A percentile compares a stretch with the other conserved stretches of the same genome.
Conservation (phyloP, 2,113 vertebrate species). For the Istiophorus platypterus region DNA sequence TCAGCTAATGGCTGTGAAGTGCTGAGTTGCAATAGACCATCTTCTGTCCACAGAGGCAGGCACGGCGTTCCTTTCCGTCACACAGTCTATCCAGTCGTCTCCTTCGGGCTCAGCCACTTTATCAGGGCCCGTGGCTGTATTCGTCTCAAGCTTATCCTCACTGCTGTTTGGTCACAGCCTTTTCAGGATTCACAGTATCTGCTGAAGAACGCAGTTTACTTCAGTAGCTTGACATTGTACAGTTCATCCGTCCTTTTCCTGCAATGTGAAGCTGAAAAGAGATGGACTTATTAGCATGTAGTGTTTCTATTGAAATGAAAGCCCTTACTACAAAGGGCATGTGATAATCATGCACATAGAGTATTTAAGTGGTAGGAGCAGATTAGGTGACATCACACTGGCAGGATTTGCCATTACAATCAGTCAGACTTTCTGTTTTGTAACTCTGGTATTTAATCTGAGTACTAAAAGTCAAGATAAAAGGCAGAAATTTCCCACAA, state of each 20-base stretch:
- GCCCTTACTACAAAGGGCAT: not conserved
- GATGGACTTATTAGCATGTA: slow-evolving; percentile 19
- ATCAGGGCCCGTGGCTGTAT: not conserved
- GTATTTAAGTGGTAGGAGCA: not conserved
- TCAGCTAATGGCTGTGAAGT: slow-evolving; percentile 17
- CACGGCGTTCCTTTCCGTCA: slow-evolving; percentile 4
- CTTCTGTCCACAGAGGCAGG: not conserved
- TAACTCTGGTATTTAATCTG: not conserved
- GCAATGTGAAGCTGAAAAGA: slow-evolving; percentile 76
- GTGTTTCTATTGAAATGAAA: not conserved
- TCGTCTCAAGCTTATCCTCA: slow-evolving; percentile 22
- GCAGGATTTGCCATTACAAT: not conserved
- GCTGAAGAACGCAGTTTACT: slow-evolving; percentile 27
- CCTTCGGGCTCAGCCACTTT: not conserved
- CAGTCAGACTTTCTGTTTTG: not conserved
- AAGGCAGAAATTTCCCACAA: not conserved
- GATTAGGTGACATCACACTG: not conserved
- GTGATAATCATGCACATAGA: not conserved
- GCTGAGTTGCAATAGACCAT: not conserved
- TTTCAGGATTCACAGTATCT: slow-evolving; percentile 41
- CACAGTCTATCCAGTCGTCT: slow-evolving; percentile 17
- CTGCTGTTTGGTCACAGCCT: slow-evolving; percentile 42
- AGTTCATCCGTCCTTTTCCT: slow-evolving; percentile 77
- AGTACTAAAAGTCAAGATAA: not conserved
- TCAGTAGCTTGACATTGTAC: slow-evolving; percentile 53